Evolutionary conservation across 2,113 vertebrate genomes (phyloP), one percentile per base, ranked within the genome.

Genomic region (Caranx melampygus): DNA sequence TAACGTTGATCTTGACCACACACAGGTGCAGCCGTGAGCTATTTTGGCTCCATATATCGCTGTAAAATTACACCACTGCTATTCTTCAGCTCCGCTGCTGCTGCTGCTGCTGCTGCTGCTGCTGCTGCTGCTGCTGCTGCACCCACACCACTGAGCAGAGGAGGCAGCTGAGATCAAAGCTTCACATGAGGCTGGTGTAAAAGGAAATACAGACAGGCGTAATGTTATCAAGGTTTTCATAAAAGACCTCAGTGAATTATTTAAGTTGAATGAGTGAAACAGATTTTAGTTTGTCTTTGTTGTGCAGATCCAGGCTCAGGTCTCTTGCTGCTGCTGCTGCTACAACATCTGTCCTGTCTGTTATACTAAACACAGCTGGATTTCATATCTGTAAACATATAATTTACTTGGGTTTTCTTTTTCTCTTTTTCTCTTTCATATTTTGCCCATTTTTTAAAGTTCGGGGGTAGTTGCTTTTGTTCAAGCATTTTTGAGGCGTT

Each of bases 331-430:
- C 11, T 47, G 26, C 49, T 55, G 47, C 11, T 33, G 33, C 16
- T 37, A 4, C 49, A 20, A 64, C n/a, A 72, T 16, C 34, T 51
- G 60, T 74, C n/a, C 37, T 55, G 49, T 72, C 47, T 35, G 62
- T 5, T 21, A 47, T 51, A 26, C 59, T 34, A 66, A 69, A 65
- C 58, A 59, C 70, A 69, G 57, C 37, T 73, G 40, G 74, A 75
- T 68, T 73, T 84, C 11, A 72, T 68, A 57, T 72, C 65, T 77
- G 51, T 37, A 74, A 57, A 69, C 34, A 52, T 88, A 34, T 81
- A 65, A 76, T 83, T 78, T 66, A 52, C 34, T 71, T 40, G 37
- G 26, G 26, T 26, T 26, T 26, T 26, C 26, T 26, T 26, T 26
- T 26, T 26, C 26, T 26, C 26, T 26, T 83, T 70, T 77, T 71